Base-by-base conservation (phyloP, 1,140 invertebrate genomes). In the Drosophila repletoides region DNA sequence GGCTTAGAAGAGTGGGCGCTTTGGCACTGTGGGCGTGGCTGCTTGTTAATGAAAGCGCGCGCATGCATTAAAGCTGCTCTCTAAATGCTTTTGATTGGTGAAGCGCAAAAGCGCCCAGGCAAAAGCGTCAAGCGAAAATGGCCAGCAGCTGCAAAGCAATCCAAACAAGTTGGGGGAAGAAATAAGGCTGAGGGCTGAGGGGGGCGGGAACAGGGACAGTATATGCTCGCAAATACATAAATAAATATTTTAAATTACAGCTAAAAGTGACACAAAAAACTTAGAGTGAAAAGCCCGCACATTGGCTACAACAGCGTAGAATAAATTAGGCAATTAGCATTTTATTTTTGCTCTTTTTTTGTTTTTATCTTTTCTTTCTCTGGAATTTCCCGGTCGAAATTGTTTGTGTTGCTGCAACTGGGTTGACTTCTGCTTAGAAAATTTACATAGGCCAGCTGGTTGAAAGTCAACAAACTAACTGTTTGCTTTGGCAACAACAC, bases 21-120 rank as follows among this genome's bases (percentile, higher is more conserved):
- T 1, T 36, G 34, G 22, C n/a, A 24, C 21, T 56, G 70, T 74
- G 74, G 74, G 79, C 74, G 75, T 72, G 79, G 38, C 43, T 40
- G 70, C 74, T 74, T 83, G 79, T 86, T 83, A 83, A 83, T 83
- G 79, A 86, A 83, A 83, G 79, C 74, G 80, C 80, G 80, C 72
- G 80, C 80, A 84, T 80, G 80, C 80, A 84, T 84, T 84, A 84
- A 84, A 84, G 80, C 80, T 72, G 55, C 63, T 67, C 75, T 70
- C 52, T 55, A 84, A 86, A 84, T 84, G 75, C 80, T 84, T 84
- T 84, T 84, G 80, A 84, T 68, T 80, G 81, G 58, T 75, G 72
- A 84, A 80, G 80, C 80, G 80, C 67, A 80, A 84, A 86, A 86
- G 59, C 79, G 71, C 70, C 28, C 75, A 59, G 63, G 56, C 61